Percentiles rank a stretch among this genome's conserved stretches.
Conservation (phyloP, 2,888 invertebrate species). For the Dolomedes plantarius region DNA sequence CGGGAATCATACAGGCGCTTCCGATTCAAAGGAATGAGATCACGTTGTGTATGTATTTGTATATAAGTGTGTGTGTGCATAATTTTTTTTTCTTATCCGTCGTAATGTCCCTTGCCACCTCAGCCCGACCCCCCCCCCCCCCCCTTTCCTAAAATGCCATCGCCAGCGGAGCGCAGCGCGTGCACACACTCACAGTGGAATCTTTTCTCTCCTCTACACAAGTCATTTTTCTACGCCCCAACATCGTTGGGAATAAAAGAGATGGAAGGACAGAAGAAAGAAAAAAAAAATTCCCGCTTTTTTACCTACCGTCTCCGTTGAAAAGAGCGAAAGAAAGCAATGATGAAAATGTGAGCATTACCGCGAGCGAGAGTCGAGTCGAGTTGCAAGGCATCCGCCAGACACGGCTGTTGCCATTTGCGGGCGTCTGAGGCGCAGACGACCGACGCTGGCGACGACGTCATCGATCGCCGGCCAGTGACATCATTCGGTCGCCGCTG, state of each 20-base stretch:
- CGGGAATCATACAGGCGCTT: too few species aligned
- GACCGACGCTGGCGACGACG: slow-evolving; percentile 65
- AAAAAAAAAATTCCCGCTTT: too few species aligned
- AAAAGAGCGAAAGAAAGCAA: neutral
- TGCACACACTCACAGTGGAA: neutral
- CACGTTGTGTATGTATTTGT: too few species aligned
- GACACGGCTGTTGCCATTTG: slow-evolving; percentile 69
- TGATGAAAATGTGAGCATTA: slow-evolving; percentile 33
- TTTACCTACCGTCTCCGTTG: too few species aligned
- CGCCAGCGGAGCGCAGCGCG: slow-evolving; percentile 27
- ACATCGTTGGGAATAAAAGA: too few species aligned
- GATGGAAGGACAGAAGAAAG: too few species aligned
- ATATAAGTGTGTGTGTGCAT: too few species aligned
- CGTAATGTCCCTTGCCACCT: neutral
- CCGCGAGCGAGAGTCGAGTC: slow-evolving; percentile 16
- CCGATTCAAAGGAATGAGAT: too few species aligned
- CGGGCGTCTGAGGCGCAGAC: slow-evolving; percentile 59
- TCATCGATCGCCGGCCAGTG: slow-evolving; percentile 55
- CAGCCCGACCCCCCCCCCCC: too few species aligned
- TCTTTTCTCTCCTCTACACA: too few species aligned
- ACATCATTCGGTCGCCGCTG: slow-evolving; percentile 37
- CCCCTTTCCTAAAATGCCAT: slow-evolving; percentile 21
- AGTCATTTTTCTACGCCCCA: slow-evolving; percentile 40
- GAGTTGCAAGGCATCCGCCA: slow-evolving; percentile 31
- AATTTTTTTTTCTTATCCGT: too few species aligned